phyloP scores from a whole-genome alignment of 1,140 invertebrate species.

The Pogonomyrmex californicus region DNA sequence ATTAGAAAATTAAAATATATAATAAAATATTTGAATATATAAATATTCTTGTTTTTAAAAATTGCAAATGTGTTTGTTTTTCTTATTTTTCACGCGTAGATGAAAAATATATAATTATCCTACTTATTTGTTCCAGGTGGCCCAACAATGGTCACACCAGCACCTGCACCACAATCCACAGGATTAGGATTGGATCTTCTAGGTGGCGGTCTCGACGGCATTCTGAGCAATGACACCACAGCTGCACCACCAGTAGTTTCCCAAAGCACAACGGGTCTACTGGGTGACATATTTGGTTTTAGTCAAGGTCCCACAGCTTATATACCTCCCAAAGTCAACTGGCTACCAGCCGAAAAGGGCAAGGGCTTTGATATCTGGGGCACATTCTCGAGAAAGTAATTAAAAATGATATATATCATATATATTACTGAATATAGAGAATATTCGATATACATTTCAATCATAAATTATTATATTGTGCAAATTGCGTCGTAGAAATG shows the following conservation, averaged over 20 bases:
- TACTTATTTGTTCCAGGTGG: constrained; percentile 78
- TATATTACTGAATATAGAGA: background rate
- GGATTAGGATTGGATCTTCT: constrained; percentile 95
- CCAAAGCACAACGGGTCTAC: constrained; percentile 90
- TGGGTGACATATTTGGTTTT: constrained; percentile 97
- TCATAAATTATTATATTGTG: constrained; percentile 19
- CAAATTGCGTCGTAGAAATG: constrained; percentile 88
- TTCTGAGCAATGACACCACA: constrained; percentile 82
- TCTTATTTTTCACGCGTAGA: constrained; percentile 1
- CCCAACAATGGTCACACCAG: constrained; percentile 86
- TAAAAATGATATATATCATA: constrained; percentile 1
- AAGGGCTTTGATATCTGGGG: constrained; percentile 99
- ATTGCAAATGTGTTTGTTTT: background rate
- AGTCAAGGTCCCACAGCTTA: constrained; percentile 90
- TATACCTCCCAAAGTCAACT: constrained; percentile 94
- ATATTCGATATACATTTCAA: background rate
- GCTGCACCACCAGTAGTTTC: constrained; percentile 84
- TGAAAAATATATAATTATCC: background rate
- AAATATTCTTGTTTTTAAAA: background rate
- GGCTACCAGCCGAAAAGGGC: constrained; percentile 97
- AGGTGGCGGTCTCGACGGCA: constrained; percentile 87
- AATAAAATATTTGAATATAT: constrained; percentile 6
- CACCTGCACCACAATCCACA: constrained; percentile 82
- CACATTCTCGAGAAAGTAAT: constrained; percentile 94
- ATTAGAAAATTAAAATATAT: background rate